phyloP scores from a whole-genome alignment of 2,888 invertebrate genomes.

The Exephanes ischioxanthus region DNA sequence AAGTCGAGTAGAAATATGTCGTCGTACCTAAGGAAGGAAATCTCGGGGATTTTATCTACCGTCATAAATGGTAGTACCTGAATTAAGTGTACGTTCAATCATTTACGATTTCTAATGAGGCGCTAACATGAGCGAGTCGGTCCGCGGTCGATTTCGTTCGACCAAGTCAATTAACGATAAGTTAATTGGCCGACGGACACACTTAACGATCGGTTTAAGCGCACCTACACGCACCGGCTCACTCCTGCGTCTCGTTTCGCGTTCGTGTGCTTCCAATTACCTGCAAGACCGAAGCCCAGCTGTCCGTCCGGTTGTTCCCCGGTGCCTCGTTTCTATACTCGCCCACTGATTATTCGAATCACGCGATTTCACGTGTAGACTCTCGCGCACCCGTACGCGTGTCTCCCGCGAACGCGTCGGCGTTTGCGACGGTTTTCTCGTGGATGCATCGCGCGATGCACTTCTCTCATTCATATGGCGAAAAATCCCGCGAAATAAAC shows the following conservation, averaged over 20 bases:
- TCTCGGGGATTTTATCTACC: neutral
- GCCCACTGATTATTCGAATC: conserved; percentile 71
- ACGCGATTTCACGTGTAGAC: conserved; percentile 73
- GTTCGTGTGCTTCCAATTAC: conserved; percentile 68
- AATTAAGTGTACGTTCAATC: conserved; percentile 36
- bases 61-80: neutral
- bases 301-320: conserved; percentile 59
- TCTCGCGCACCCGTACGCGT: conserved; percentile 29
- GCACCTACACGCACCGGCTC: conserved; percentile 39
- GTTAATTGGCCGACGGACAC: conserved; percentile 63
- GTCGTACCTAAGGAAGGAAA: neutral
- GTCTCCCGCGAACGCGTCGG: neutral
- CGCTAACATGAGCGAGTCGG: conserved; percentile 58
- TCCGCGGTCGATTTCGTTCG: conserved; percentile 56
- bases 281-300: conserved; percentile 62
- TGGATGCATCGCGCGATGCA: neutral
- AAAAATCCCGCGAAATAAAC: conserved; percentile 20
- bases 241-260: conserved; percentile 38
- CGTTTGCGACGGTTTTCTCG: conserved; percentile 50
- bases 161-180: conserved; percentile 66
- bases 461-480: neutral
- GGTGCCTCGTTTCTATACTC: conserved; percentile 39
- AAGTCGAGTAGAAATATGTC: neutral
- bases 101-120: conserved; percentile 64
- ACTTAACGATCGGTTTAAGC: conserved; percentile 64